Evolutionary conservation across 1,140 invertebrate species (phyloP).

Genomic region (Brachionus sp.): DNA sequence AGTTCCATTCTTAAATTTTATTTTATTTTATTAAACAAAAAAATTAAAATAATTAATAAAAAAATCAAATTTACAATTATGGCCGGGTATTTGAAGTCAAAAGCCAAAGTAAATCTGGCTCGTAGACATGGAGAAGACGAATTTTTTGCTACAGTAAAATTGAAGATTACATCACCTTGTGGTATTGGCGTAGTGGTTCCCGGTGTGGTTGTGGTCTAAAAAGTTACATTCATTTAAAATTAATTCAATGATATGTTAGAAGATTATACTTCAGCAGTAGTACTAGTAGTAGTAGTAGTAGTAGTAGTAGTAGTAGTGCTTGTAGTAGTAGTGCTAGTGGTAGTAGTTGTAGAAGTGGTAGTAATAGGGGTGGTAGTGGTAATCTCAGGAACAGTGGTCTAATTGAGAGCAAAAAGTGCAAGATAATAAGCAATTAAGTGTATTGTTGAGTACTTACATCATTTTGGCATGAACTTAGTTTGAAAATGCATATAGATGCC

Average conservation of each 20-base stretch:
- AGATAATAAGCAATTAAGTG: background rate
- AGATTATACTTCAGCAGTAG: background rate
- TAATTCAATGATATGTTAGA: background rate
- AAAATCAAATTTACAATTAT: background rate
- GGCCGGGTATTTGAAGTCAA: constrained; percentile 11
- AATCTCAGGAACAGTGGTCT: background rate
- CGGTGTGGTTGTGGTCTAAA: background rate
- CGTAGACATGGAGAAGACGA: constrained; percentile 20
- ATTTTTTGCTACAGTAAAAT: constrained; percentile 22
- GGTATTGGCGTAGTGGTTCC: background rate
- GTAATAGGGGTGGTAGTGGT: background rate
- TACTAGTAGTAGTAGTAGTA: background rate
- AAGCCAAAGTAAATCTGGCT: constrained; percentile 22
- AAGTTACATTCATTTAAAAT: background rate
- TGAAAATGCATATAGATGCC: background rate
- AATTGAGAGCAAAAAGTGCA: background rate
- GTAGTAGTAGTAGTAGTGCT: background rate
- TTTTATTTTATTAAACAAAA: background rate
- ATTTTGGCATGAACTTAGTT: background rate
- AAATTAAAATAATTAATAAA: background rate
- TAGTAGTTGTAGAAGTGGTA: background rate
- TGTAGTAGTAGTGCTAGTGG: background rate
- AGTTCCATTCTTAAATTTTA: background rate
- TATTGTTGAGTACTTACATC: background rate
- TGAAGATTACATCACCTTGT: background rate